Base-by-base conservation (phyloP, 2,797 vertebrate genomes). In the Neopelma chrysocephalum region DNA sequence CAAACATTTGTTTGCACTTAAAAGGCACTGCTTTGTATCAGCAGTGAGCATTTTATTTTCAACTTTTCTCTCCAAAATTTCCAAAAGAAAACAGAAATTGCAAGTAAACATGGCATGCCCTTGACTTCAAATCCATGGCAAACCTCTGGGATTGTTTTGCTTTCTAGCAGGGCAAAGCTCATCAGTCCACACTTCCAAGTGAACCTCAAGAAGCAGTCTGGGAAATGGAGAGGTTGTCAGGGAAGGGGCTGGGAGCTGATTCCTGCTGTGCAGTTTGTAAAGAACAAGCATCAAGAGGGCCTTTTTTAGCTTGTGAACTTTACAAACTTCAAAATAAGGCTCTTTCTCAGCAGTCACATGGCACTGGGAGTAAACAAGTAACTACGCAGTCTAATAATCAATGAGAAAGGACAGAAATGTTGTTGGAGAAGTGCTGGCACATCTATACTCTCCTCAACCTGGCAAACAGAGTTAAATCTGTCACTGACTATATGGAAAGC, bases 281-380 rank as follows among this genome's bases (percentile, higher is more conserved):
- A 72, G 17, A 57, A 3, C 12, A 57, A 29, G 16, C 18, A 15
- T 42, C 15, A 56, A 48, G 42, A 87, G 56, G 38, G 6, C 0
- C 0, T 5, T 7, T 43, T 43, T 68, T 69, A 3, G 19, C 36
- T 82, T 62, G 11, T 66, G 31, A 57, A 34, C 40, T 87, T 80
- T 18, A 15, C 9, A 32, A 23, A 8, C 32, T 45, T 70, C 0
- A 0, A 79, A 85, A 58, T 15, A 31, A 31, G 17, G 2, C 10
- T 58, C 9, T 47, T 87, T 43, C 20, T 79, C 12, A 62, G 40
- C 26, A 58, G 18, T 40, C 31, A 0, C 3, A 10, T 36, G 51
- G 9, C 9, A 5, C 25, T 82, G 25, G 4, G 38, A 82, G 36
- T 31, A 51, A 71, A 21, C 1, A 70, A 27, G 5, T 45, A 68